Base-by-base conservation (phyloP, 2,888 invertebrate species). In the Pogonocherus hispidulus region DNA sequence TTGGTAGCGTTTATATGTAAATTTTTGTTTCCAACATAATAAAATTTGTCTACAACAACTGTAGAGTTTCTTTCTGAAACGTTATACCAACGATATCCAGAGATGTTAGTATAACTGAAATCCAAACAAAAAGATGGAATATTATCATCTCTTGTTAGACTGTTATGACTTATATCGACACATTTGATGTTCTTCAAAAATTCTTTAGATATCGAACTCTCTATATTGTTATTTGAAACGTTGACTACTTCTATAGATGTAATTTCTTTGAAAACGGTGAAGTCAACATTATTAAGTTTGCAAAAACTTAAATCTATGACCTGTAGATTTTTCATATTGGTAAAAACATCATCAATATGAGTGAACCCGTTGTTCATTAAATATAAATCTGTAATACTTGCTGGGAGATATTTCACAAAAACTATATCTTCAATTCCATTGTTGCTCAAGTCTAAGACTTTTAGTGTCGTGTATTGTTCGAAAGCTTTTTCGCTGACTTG, bases 151-250 rank as follows among this genome's bases (percentile, higher is more conserved):
- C 64, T 69, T 6, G 63, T 23, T 19, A 71, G 32, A 6, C 64
- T 49, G 23, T 72, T 72, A 35, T 63, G 46, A 18, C 72, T 72
- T 18, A 72, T 57, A 20, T 72, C 72, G n/a, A 72, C 69, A 32
- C 72, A 72, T 41, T 60, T 32, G n/a, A 72, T 67, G 46, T 69
- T 72, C 41, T 69, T 72, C n/a, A 72, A 52, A 41, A 57, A 69
- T 63, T 67, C 59, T 8, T 67, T 63, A 2, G 72, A 69, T 18
- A 56, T 51, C 6, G 67, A 65, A 23, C 22, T 60, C 35, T 27
- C 16, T n/a, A 72, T 69, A 3, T 57, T 59, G 49, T 71, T 71
- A 35, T 67, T 37, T 9, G 71, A 71, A 6, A 64, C 65, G 32
- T 71, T 71, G 0, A 71, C 69, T 16, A 71, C 19, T 9, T 3